Percentiles rank a stretch among this genome's conserved stretches.
Evolutionary conservation across 2,797 vertebrate species (phyloP).

Genomic region (Avahi laniger): DNA sequence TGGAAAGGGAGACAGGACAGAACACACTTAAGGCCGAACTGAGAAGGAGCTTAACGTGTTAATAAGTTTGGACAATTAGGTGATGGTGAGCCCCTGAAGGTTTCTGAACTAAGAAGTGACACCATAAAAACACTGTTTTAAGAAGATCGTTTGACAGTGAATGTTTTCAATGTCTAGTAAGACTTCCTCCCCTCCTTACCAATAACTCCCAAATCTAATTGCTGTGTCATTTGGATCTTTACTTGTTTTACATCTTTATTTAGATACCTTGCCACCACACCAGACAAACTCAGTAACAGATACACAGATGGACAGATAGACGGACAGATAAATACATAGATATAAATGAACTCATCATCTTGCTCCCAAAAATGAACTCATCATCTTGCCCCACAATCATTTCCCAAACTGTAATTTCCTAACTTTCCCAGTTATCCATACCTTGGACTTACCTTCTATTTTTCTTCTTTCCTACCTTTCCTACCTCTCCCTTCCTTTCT

Average conservation of each 20-base stretch:
- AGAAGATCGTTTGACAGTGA: not conserved
- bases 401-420: not conserved
- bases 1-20: not conserved
- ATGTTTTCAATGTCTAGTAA: not conserved
- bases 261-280: not conserved
- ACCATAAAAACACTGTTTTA: not conserved
- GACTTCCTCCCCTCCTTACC: not conserved
- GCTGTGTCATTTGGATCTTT: not conserved
- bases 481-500: not conserved
- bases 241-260: not conserved
- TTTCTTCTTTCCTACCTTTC: not conserved
- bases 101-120: not conserved
- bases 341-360: not conserved
- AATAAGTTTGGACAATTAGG: not conserved
- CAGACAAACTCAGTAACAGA: not conserved
- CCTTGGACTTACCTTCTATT: not conserved
- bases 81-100: not conserved
- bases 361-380: not conserved
- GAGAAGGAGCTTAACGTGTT: not conserved
- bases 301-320: not conserved
- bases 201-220: not conserved
- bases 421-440: not conserved
- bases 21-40: not conserved
- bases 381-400: not conserved
- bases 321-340: not conserved